These are phyloP conservation scores for Gryllus longicercus DNA, from an alignment of 2,888 invertebrate genomes.

Conservation along the genomic window DNA sequence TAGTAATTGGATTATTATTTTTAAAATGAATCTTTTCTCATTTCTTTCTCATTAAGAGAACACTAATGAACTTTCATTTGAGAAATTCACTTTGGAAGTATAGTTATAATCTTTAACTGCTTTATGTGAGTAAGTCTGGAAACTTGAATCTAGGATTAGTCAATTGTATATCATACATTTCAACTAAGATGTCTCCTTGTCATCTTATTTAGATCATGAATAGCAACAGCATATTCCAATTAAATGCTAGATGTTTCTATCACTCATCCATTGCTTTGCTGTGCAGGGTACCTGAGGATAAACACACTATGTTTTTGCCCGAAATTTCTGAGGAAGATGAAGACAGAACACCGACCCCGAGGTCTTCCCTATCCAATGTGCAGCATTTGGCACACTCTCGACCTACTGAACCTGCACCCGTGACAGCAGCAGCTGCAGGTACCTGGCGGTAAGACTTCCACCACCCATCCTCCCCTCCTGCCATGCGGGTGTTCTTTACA, in stretches of 20 bases:
- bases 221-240: too few relatives aligned
- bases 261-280: neutral
- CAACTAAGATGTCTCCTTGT: too few relatives aligned
- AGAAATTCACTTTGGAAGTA: too few relatives aligned
- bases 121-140: too few relatives aligned
- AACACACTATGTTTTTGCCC: slow-evolving; percentile 55
- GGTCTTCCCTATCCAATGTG: slow-evolving; percentile 33
- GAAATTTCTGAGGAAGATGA: slow-evolving; percentile 54
- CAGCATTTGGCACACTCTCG: slow-evolving; percentile 25
- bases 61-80: too few relatives aligned
- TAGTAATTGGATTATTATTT: too few relatives aligned
- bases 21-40: too few relatives aligned
- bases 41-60: too few relatives aligned
- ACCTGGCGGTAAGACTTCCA: slow-evolving; percentile 42
- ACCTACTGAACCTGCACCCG: slow-evolving; percentile 4
- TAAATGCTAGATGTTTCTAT: neutral
- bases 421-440: slow-evolving; percentile 39
- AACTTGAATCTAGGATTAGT: too few relatives aligned
- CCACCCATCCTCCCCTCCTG: slow-evolving; percentile 21
- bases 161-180: too few relatives aligned
- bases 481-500: neutral
- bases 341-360: slow-evolving; percentile 40
- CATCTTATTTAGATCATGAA: too few relatives aligned
- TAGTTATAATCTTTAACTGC: too few relatives aligned
- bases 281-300: slow-evolving; percentile 53